Evolutionary conservation across 1,140 invertebrate genomes (phyloP), one percentile per base, ranked within the genome.

Genomic region (Thaumatotibia leucotreta): DNA sequence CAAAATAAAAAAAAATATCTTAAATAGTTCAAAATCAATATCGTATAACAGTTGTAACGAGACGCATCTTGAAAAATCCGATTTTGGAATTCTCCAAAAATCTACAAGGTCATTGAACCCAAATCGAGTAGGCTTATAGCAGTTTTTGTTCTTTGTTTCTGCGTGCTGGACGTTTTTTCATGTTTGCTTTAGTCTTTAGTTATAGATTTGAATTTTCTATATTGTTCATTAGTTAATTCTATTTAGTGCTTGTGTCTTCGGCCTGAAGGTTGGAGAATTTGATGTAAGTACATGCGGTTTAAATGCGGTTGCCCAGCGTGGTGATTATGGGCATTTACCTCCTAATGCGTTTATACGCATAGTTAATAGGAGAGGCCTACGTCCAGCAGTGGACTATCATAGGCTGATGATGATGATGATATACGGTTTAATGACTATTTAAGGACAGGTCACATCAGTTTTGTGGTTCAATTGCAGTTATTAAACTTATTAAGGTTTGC

Each of bases 141-240:
- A 82, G 70, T 82, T 84, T 84, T 84, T 84, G 79, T 83, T 82
- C 72, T 82, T 83, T 80, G 62, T 83, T 82, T 79, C 49, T 63
- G 61, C 6, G 54, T 54, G 58, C 61, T 27, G 45, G 27, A 52
- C 54, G 54, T 61, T 54, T 77, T 80, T 79, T 77, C 52, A 58
- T 58, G 3, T 58, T 58, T 58, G n/a, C 22, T 77, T 74, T 63
- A 70, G 72, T 71, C 35, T 67, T 52, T 24, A 35, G 2, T 67
- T 74, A 49, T 61, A 61, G 17, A 20, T 45, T 11, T n/a, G 9
- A 70, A 72, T 68, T 73, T 70, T 17, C 61, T 54, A 39, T 24
- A 39, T n/a, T 52, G 11, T 33, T 61, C 52, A 49, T 65, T 64
- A 49, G 35, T 65, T 35, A 0, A 62, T 45, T 14, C 24, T 58